phyloP scores from a whole-genome alignment of 2,888 invertebrate species.

The Adela reaumurella region DNA sequence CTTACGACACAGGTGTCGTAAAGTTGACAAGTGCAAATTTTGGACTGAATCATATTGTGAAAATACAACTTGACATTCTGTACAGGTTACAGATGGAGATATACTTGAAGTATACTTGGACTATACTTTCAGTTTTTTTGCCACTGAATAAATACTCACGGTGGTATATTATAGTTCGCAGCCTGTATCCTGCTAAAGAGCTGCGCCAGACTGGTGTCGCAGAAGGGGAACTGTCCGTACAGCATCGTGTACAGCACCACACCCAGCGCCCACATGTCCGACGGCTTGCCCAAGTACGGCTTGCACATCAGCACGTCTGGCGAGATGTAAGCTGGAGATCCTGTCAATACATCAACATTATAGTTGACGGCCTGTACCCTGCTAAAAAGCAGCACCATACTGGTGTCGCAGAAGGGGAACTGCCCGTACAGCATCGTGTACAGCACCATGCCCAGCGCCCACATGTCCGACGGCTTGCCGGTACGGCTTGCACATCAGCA shows the following conservation, averaged over 20 bases:
- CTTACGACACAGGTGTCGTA: no score
- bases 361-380: slow-evolving; percentile 74
- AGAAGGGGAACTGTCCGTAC: slow-evolving; percentile 79
- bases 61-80: no score
- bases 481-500: slow-evolving; percentile 72
- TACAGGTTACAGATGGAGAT: no score
- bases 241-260: slow-evolving; percentile 77
- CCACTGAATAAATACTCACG: no score
- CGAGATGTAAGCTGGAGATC: slow-evolving; percentile 76
- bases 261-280: slow-evolving; percentile 81
- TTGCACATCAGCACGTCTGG: slow-evolving; percentile 75
- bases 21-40: no score
- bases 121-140: no score
- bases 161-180: slow-evolving; percentile 69
- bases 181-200: slow-evolving; percentile 73
- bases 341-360: no score
- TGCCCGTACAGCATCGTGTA: slow-evolving; percentile 79
- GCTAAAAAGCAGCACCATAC: slow-evolving; percentile 67
- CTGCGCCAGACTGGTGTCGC: slow-evolving; percentile 69
- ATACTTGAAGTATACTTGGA: no score
- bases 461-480: slow-evolving; percentile 81
- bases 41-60: no score
- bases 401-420: slow-evolving; percentile 77
- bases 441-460: slow-evolving; percentile 75
- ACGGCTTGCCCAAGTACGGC: slow-evolving; percentile 76